Base-by-base conservation (phyloP, 2,797 vertebrate genomes). In the Chloroceryle inda region DNA sequence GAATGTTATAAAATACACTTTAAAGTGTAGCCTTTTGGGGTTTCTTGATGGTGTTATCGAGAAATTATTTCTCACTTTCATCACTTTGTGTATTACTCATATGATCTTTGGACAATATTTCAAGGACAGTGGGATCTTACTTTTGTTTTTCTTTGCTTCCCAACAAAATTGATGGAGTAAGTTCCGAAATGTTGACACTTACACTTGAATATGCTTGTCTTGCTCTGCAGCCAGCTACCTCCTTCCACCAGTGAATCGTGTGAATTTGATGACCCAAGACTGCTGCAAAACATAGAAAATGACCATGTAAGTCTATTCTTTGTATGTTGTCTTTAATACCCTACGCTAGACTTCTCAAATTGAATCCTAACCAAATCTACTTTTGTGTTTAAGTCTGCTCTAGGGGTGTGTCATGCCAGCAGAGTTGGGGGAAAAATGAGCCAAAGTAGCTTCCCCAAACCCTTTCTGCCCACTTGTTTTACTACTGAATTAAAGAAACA, bases 261-360 rank as follows among this genome's bases (percentile, higher is more conserved):
- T n/a, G 99, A 99, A 97, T 99, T 99, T 94, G 99, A 99, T 63
- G 99, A 99, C 92, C 99, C 99, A 16, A 96, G 99, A 74, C 98
- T 99, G 68, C 98, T 99, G 95, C 99, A 99, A 96, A 99, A 99
- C 96, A 99, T 99, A 7, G 99, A 99, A 96, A 98, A 98, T 91
- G 97, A 98, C 82, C 99, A 99, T 35, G 99, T 99, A 97, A 98
- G 98, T 96, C 33, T 63, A 82, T 31, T 85, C 40, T 8, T 67
- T 26, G n/a, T 77, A 44, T 59, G 44, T 76, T 12, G 3, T 53
- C 13, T 37, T 89, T 64, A 78, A 81, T 5, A n/a, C 35, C 6
- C 11, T 75, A 1, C 61, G 85, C 33, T 53, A 66, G 38, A 26
- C 7, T 6, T 64, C 67, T 33, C 77, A 71, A 73, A 66, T 9